These are phyloP conservation scores for Erythrocercus mccallii DNA, from an alignment of 2,113 vertebrate species.

Conservation along the genomic window DNA sequence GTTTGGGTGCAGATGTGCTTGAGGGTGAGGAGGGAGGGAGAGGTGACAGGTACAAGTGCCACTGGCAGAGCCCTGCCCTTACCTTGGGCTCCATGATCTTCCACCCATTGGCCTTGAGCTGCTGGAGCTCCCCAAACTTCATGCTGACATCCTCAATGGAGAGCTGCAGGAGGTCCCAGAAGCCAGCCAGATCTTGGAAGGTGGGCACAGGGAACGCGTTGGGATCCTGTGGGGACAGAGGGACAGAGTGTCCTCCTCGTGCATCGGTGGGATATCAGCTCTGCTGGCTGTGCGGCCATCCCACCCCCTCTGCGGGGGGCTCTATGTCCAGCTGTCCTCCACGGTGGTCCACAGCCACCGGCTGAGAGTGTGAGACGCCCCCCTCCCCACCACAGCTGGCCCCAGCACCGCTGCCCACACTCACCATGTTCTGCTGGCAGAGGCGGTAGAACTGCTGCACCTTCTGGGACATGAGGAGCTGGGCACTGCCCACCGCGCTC, in stretches of 20 bases:
- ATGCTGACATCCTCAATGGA: conserved; percentile 95
- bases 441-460: conserved; percentile 98
- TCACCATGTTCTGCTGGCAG: conserved; percentile 98
- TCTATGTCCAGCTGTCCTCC: neutral
- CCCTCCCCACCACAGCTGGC: rapidly evolving
- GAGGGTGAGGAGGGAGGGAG: neutral
- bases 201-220: conserved; percentile 92
- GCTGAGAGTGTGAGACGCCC: neutral
- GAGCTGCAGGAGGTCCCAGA: conserved; percentile 98
- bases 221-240: conserved; percentile 77
- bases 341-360: rapidly evolving
- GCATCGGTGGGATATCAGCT: rapidly evolving
- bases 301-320: neutral
- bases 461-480: conserved; percentile 98
- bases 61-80: neutral
- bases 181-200: conserved; percentile 94
- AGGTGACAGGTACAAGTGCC: neutral
- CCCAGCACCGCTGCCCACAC: neutral
- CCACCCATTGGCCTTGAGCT: conserved; percentile 95
- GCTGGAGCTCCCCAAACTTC: conserved; percentile 94
- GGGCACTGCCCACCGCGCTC: conserved; percentile 91
- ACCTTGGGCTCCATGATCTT: conserved; percentile 95
- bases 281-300: neutral
- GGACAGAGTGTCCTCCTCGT: neutral
- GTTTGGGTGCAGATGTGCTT: neutral